Percentiles rank a stretch among this genome's conserved stretches.
Evolutionary conservation across 2,888 invertebrate species (phyloP).

Genomic region (Tetragnatha montana): DNA sequence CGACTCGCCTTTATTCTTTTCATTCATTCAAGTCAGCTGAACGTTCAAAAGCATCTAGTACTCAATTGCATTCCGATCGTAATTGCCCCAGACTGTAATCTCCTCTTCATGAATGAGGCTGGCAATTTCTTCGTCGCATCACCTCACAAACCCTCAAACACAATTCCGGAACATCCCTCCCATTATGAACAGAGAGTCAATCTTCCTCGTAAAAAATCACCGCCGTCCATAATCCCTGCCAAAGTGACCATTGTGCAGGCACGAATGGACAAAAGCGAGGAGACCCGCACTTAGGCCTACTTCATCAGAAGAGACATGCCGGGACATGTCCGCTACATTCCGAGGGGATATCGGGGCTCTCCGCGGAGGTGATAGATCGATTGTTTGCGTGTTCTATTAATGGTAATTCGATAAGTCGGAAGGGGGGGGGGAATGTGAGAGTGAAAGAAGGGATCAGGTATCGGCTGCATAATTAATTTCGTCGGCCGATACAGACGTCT

Average conservation of each 20-base stretch:
- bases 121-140: neutral
- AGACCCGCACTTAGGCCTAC: conserved; percentile 7
- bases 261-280: neutral
- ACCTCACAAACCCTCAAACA: neutral
- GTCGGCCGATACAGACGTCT: neutral
- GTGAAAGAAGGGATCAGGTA: conserved; percentile 26
- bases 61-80: no score
- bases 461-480: conserved; percentile 37
- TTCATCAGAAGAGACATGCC: conserved; percentile 37
- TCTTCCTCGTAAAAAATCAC: conserved; percentile 10
- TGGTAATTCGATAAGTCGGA: conserved; percentile 39
- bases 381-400: conserved; percentile 41
- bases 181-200: neutral
- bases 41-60: no score
- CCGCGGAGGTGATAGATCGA: conserved; percentile 43
- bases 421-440: neutral
- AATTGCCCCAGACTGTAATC: neutral
- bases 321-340: conserved; percentile 42
- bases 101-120: neutral
- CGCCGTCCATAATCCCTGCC: conserved; percentile 4
- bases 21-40: no score
- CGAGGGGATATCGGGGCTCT: conserved; percentile 33
- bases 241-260: conserved; percentile 20
- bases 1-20: no score
- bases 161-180: conserved; percentile 1